Conservation (phyloP, 2,113 vertebrate species). For the Gasterosteus nipponicus region DNA sequence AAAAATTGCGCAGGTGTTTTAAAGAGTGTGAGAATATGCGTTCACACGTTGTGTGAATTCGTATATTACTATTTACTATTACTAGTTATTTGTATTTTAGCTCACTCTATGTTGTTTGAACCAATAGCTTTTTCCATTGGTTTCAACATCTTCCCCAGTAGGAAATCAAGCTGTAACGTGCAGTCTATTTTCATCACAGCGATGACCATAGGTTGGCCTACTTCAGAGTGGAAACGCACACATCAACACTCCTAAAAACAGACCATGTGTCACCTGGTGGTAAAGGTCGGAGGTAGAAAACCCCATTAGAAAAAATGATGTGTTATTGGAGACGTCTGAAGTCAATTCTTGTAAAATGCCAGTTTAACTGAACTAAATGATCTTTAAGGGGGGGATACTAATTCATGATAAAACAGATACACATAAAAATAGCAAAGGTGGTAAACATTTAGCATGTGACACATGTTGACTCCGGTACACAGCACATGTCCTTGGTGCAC, state of each 20-base stretch:
- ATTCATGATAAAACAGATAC: background rate
- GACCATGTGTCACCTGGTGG: slow-evolving; percentile 4
- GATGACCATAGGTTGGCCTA: slow-evolving; percentile 1
- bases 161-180: background rate
- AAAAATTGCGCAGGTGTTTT: slow-evolving; percentile 1
- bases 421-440: background rate
- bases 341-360: background rate
- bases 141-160: slow-evolving; percentile 4
- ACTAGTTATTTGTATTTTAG: background rate
- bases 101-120: background rate
- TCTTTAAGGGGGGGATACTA: background rate
- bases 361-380: background rate
- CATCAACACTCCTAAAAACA: background rate
- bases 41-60: slow-evolving; percentile 6
- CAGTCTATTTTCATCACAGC: slow-evolving; percentile 22
- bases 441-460: background rate
- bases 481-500: slow-evolving; percentile 11
- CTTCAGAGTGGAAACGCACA: slow-evolving; percentile 13
- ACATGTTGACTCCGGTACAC: background rate
- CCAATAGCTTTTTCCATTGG: background rate
- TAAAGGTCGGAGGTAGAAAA: slow-evolving; percentile 20
- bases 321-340: background rate
- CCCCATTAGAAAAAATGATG: slow-evolving; percentile 21
- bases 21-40: slow-evolving; percentile 9
- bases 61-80: background rate